Conservation (phyloP, 2,888 invertebrate species). For the Malachius bipustulatus region DNA sequence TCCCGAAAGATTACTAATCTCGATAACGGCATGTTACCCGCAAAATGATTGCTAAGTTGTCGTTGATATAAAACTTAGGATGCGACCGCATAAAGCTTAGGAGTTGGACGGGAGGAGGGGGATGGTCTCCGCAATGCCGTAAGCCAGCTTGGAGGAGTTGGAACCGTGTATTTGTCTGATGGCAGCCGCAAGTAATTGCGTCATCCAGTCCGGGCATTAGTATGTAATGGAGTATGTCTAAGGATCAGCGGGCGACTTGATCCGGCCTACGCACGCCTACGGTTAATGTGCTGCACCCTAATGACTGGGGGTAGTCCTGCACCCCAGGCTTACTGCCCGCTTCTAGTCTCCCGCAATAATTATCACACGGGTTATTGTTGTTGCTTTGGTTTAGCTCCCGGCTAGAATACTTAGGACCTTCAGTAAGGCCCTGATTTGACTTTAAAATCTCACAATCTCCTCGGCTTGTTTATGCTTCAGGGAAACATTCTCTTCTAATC, state of each 20-base stretch:
- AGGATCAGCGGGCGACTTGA: constrained; percentile 32
- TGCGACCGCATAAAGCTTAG: too few species aligned
- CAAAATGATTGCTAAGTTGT: too few species aligned
- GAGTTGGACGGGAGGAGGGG: too few species aligned
- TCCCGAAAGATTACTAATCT: too few species aligned
- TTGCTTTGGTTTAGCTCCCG: constrained; percentile 33
- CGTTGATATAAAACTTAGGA: too few species aligned
- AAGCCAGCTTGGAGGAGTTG: too few species aligned
- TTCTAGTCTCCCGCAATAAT: constrained; percentile 22
- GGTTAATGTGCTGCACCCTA: constrained; percentile 36
- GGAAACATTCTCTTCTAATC: constrained; percentile 20
- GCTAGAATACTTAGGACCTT: constrained; percentile 35
- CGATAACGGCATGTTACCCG: too few species aligned
- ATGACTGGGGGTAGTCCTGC: constrained; percentile 31
- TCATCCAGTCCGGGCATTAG: constrained; percentile 30
- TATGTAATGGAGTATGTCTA: constrained; percentile 35
- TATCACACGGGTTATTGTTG: constrained; percentile 38
- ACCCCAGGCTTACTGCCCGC: constrained; percentile 12
- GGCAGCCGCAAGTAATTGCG: constrained; percentile 21
- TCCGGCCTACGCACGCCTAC: constrained; percentile 35
- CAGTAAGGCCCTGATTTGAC: constrained; percentile 29
- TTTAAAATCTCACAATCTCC: constrained; percentile 32
- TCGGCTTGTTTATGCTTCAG: constrained; percentile 25
- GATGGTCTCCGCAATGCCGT: too few species aligned
- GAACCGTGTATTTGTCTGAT: too few species aligned